Evolutionary conservation across 1,140 invertebrate genomes (phyloP).

Genomic region (Pachypeltis micranthus): DNA sequence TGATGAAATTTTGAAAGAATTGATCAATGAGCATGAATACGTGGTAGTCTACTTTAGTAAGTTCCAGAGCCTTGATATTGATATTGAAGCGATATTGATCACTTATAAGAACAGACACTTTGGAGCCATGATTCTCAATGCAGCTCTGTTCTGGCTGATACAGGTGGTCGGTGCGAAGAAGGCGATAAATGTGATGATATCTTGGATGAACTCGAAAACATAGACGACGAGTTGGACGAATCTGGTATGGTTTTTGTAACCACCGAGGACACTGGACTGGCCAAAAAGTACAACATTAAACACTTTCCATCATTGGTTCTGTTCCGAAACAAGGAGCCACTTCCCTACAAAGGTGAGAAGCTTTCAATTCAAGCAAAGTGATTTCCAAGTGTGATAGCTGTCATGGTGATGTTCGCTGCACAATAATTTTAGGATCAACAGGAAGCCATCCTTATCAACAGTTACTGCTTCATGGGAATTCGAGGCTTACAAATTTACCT

Average conservation of each 20-base stretch:
- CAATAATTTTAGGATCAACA: too few relatives aligned
- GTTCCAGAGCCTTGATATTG: too few relatives aligned
- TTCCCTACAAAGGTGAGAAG: slow-evolving; percentile 55
- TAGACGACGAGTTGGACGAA: slow-evolving; percentile 87
- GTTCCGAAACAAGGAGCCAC: slow-evolving; percentile 78
- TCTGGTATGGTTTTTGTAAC: slow-evolving; percentile 88
- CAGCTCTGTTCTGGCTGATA: slow-evolving; percentile 21
- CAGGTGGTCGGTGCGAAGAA: slow-evolving; percentile 72
- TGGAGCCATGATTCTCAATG: slow-evolving; percentile 2
- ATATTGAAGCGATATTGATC: too few relatives aligned
- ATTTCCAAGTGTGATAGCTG: too few relatives aligned
- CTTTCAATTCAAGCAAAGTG: too few relatives aligned
- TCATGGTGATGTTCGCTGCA: too few relatives aligned
- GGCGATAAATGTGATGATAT: slow-evolving; percentile 75
- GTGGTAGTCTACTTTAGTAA: slow-evolving; percentile 87
- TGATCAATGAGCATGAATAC: slow-evolving; percentile 85
- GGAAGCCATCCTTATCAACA: too few relatives aligned
- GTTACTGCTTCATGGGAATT: too few relatives aligned
- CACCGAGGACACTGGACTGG: slow-evolving; percentile 67
- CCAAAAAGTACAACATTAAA: slow-evolving; percentile 76
- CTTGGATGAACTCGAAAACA: slow-evolving; percentile 76
- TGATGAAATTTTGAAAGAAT: slow-evolving; percentile 74
- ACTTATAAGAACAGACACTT: too few relatives aligned
- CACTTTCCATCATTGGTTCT: slow-evolving; percentile 75
- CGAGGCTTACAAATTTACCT: too few relatives aligned